These are phyloP conservation scores for Arctopsyche grandis DNA, from an alignment of 1,140 invertebrate genomes.

Conservation along the genomic window DNA sequence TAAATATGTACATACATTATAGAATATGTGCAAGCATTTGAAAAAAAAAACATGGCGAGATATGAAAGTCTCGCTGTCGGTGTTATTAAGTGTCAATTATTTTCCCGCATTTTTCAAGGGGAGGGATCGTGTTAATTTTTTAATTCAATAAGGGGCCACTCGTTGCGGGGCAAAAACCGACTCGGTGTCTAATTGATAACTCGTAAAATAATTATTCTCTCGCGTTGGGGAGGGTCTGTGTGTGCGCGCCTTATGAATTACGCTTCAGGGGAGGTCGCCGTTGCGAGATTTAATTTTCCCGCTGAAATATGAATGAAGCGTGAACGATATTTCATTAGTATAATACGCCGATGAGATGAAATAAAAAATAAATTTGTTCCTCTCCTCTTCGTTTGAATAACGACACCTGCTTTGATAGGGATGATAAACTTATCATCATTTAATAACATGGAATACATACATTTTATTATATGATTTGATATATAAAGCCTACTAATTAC, in stretches of 20 bases:
- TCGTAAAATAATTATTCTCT: constrained; percentile 47
- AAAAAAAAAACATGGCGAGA: too few species aligned
- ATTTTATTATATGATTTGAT: too few species aligned
- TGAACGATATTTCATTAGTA: constrained; percentile 26
- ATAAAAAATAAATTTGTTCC: too few species aligned
- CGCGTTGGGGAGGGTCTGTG: constrained; percentile 6
- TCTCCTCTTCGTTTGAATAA: too few species aligned
- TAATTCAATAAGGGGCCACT: constrained; percentile 51
- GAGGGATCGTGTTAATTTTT: constrained; percentile 52
- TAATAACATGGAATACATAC: too few species aligned
- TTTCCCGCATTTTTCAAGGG: constrained; percentile 46
- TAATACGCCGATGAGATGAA: not conserved
- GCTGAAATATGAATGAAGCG: constrained; percentile 27
- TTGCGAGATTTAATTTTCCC: constrained; percentile 28
- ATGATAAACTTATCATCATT: too few species aligned
- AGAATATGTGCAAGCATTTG: not conserved
- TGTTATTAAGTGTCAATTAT: constrained; percentile 54
- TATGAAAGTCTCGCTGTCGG: constrained; percentile 6
- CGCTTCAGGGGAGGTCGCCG: constrained; percentile 17
- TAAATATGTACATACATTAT: not conserved
- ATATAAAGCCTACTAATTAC: too few species aligned
- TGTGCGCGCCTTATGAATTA: constrained; percentile 20
- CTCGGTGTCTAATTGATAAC: constrained; percentile 41
- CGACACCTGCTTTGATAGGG: too few species aligned
- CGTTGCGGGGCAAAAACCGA: not conserved